Base-by-base conservation (phyloP, 2,888 invertebrate species). In the Tenodera sinensis region DNA sequence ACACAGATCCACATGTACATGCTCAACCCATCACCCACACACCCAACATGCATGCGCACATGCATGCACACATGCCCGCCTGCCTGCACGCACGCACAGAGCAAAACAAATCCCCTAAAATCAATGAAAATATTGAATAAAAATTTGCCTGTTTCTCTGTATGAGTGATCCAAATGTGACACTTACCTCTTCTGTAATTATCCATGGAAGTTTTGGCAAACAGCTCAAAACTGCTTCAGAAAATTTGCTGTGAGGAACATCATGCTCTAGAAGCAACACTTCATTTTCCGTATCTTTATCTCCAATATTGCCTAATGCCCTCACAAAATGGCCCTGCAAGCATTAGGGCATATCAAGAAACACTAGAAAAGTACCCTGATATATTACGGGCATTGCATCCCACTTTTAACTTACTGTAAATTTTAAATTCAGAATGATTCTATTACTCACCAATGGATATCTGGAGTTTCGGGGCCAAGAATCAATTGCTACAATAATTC, bases 271-370 rank as follows among this genome's bases (percentile, higher is more conserved):
- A 2, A 99, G 94, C 83, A 99, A 95, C 14, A 98, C 99, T 93
- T 99, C 99, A 93, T 99, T 99, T 94, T 99, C 99, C 0, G 99
- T 98, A 25, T 97, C 96, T 92, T 98, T 98, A 92, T 99, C 97
- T 34, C 99, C 99, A 90, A 99, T 96, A 87, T 96, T 96, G 27
- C 99, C 99, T 12, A 99, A 94, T 0, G 97, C 97, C 91, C 98
- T 95, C 0, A 99, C 98, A 94, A 99, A 99, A 93, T 99, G 99
- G 3, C 99, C 99, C 93, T 96, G 42, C 0, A 82, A 71, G 20
- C 15, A 83, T 1, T n/a, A 28, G 12, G 1, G 42, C 12, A 42
- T 42, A 42, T 12, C 9, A 9, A 42, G 2, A 83, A 27, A 83
- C 0, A 83, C 27, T 15, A 83, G 4, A 83, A 28, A 83, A 6